These are phyloP conservation scores for Artibeus jamaicensis DNA, from an alignment of 2,797 vertebrate species.

Conservation along the genomic window DNA sequence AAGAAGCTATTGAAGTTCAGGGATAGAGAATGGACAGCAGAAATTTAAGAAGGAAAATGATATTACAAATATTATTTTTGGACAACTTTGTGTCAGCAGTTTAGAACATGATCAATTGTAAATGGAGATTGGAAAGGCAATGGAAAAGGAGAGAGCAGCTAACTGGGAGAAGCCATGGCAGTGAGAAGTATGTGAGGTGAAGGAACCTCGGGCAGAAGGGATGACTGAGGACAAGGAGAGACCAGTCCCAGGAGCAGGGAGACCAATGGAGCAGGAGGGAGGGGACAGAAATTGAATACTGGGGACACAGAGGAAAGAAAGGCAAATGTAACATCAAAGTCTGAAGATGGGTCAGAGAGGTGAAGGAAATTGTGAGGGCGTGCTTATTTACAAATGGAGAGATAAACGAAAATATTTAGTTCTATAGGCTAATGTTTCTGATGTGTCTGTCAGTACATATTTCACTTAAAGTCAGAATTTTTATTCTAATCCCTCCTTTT, in stretches of 20 bases:
- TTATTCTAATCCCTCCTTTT: neutral
- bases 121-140: neutral
- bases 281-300: fast-evolving
- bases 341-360: neutral
- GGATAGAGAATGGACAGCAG: neutral
- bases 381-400: neutral
- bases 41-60: neutral
- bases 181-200: neutral
- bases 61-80: neutral
- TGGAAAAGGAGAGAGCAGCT: neutral
- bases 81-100: neutral
- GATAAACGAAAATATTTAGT: neutral
- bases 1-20: neutral
- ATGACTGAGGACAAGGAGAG: neutral
- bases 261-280: neutral
- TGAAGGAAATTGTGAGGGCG: neutral
- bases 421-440: neutral
- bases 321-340: neutral
- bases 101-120: neutral
- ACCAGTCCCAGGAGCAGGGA: neutral
- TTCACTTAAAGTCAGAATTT: neutral
- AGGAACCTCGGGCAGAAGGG: neutral
- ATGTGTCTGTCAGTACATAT: neutral
- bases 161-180: neutral
- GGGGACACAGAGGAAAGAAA: neutral